Percentiles rank a stretch among this genome's conserved stretches.
Evolutionary conservation across 2,888 invertebrate genomes (phyloP).

Genomic region (Melikaiella ostensackeni): DNA sequence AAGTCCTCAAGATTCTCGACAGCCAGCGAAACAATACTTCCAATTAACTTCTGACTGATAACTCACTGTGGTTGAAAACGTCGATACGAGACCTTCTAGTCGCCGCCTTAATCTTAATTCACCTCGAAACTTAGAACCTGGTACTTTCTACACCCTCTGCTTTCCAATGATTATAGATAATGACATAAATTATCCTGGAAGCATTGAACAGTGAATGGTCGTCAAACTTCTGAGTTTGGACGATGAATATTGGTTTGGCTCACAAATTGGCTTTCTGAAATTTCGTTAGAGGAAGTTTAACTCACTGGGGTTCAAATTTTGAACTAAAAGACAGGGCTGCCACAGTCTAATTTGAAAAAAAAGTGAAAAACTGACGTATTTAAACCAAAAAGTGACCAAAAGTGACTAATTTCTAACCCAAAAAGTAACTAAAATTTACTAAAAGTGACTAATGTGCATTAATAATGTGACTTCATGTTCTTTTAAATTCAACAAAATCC

Average conservation of each 20-base stretch:
- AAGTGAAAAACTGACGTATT: too few relatives aligned
- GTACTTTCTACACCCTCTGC: constrained; percentile 6
- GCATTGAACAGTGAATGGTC: background rate
- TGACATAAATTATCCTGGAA: constrained; percentile 24
- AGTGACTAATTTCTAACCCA: too few relatives aligned
- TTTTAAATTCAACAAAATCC: too few relatives aligned
- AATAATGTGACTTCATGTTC: too few relatives aligned
- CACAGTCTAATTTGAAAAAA: too few relatives aligned
- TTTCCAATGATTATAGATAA: constrained; percentile 15
- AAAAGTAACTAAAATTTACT: too few relatives aligned
- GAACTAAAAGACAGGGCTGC: too few relatives aligned
- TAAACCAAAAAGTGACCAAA: too few relatives aligned
- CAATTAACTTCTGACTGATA: constrained; percentile 29
- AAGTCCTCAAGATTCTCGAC: constrained; percentile 23
- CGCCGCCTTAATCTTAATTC: constrained; percentile 11
- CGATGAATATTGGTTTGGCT: background rate
- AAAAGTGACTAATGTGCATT: too few relatives aligned
- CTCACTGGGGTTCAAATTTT: background rate
- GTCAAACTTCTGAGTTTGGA: background rate
- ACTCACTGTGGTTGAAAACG: constrained; percentile 12
- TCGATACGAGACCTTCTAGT: constrained; percentile 9
- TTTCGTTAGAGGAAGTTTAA: background rate
- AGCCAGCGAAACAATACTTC: constrained; percentile 33
- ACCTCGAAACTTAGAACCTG: constrained; percentile 7
- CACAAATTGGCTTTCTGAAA: constrained; percentile 13